These are phyloP conservation scores for Leptodactylus fallax DNA, from an alignment of 2,797 vertebrate species.

Conservation along the genomic window DNA sequence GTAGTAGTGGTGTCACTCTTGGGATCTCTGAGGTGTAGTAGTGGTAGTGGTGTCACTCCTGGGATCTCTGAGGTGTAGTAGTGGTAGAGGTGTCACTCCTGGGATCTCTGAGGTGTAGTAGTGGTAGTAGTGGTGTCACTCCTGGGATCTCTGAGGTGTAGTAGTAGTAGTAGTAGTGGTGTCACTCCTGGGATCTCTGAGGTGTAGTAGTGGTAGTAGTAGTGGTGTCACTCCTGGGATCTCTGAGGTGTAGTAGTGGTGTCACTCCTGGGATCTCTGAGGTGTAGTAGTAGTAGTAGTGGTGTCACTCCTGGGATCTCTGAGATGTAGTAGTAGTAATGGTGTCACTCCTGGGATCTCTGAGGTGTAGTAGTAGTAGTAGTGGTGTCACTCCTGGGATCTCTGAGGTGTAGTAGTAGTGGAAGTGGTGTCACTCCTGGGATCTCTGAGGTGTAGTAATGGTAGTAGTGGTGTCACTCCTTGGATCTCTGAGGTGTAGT, in stretches of 20 bases:
- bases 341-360: not conserved
- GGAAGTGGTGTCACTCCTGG: not conserved
- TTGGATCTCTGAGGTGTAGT: too few relatives aligned
- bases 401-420: too few relatives aligned
- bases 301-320: not conserved
- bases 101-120: not conserved
- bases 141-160: too few relatives aligned
- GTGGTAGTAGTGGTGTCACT: not conserved
- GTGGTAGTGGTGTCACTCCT: not conserved
- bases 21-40: not conserved
- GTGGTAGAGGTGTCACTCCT: not conserved
- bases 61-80: too few relatives aligned
- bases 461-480: not conserved
- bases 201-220: not conserved
- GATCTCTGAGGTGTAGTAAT: not conserved
- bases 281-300: not conserved
- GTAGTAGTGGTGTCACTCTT: not conserved
- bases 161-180: too few relatives aligned
- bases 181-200: not conserved
- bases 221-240: not conserved
- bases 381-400: not conserved
- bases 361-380: not conserved
- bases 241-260: too few relatives aligned
- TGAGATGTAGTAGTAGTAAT: too few relatives aligned
- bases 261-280: not conserved